These are phyloP conservation scores for Biston stratarius DNA, from an alignment of 2,888 invertebrate species.

Conservation along the genomic window DNA sequence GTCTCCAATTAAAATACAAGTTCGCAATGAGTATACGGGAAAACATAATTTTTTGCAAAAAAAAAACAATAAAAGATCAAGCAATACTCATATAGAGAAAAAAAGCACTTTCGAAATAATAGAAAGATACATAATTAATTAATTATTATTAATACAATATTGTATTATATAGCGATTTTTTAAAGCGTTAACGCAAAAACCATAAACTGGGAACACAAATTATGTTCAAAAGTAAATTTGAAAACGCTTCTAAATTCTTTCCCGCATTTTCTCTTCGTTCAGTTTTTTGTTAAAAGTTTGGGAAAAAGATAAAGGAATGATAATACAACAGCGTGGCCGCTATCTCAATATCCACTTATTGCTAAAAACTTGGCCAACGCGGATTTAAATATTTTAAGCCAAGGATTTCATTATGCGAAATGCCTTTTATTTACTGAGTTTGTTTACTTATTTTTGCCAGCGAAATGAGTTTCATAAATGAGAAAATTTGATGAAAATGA, in stretches of 20 bases:
- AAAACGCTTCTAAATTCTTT: constrained; percentile 25
- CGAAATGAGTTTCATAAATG: constrained; percentile 32
- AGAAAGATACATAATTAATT: too few relatives aligned
- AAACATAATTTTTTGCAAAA: too few relatives aligned
- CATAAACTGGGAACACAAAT: neutral
- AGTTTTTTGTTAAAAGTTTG: constrained; percentile 32
- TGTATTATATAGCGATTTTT: too few relatives aligned
- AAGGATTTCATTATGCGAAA: constrained; percentile 35
- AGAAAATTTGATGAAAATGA: constrained; percentile 9
- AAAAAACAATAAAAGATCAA: too few relatives aligned
- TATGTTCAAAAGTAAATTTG: constrained; percentile 8
- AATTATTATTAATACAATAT: too few relatives aligned
- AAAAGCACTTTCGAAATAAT: too few relatives aligned
- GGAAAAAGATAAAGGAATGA: constrained; percentile 38
- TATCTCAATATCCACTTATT: constrained; percentile 35
- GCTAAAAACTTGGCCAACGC: constrained; percentile 40
- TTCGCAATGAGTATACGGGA: neutral
- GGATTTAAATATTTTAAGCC: constrained; percentile 44
- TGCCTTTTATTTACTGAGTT: constrained; percentile 36
- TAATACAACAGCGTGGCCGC: constrained; percentile 28
- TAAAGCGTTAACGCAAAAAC: too few relatives aligned
- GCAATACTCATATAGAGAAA: too few relatives aligned
- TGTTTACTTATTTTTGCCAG: constrained; percentile 35
- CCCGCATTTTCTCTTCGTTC: constrained; percentile 10
- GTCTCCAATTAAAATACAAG: neutral